Conservation (phyloP, 2,113 vertebrate genomes). For the Oreochromis tanganicae region DNA sequence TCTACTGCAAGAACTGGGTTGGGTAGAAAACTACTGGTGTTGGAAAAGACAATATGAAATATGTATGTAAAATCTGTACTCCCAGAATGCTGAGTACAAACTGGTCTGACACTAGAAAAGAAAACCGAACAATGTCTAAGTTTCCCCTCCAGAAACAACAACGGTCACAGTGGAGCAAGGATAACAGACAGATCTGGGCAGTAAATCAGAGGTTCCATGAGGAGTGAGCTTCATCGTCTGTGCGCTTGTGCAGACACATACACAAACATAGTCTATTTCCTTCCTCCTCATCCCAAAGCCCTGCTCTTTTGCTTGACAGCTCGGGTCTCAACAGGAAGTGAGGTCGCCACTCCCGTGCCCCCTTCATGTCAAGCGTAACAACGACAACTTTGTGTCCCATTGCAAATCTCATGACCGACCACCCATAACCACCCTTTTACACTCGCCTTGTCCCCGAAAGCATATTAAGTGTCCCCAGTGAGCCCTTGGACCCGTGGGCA, state of each 20-base stretch:
- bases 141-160: not conserved
- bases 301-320: conserved; percentile 40
- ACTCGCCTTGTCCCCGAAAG: conserved; percentile 23
- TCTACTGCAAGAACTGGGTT: not conserved
- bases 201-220: not conserved
- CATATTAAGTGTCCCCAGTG: conserved; percentile 19
- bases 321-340: conserved; percentile 41
- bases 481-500: not conserved
- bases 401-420: conserved; percentile 32
- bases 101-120: not conserved
- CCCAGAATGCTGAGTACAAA: not conserved
- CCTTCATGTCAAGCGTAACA: conserved; percentile 48
- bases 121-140: not conserved
- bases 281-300: not conserved
- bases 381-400: conserved; percentile 37
- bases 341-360: conserved; percentile 33
- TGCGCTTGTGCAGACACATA: not conserved
- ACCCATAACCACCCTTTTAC: conserved; percentile 45
- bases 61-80: not conserved
- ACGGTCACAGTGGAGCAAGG: not conserved
- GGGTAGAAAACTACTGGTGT: not conserved
- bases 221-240: not conserved
- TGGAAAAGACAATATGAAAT: not conserved
- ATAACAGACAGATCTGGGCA: not conserved
- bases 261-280: not conserved